phyloP scores from a whole-genome alignment of 2,888 invertebrate species.

The Diogma glabrata region DNA sequence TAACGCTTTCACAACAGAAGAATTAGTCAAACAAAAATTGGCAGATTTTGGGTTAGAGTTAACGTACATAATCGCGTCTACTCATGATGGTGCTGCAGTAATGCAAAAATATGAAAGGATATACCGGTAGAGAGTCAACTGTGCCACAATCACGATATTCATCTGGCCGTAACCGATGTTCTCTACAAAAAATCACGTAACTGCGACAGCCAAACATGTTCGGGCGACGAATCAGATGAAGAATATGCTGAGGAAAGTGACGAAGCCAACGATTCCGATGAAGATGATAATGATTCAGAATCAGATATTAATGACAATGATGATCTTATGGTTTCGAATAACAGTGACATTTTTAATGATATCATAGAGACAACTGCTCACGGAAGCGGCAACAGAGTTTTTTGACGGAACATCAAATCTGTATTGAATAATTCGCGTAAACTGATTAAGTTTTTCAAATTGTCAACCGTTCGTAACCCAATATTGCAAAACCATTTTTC shows the following conservation, averaged over 20 bases:
- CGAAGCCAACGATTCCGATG: not conserved
- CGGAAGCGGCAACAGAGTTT: not conserved
- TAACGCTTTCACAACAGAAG: not conserved
- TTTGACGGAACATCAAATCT: not conserved
- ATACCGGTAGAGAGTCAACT: too few species aligned
- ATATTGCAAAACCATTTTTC: too few species aligned
- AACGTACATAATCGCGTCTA: not conserved
- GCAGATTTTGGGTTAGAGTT: not conserved
- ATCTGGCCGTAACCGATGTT: too few species aligned
- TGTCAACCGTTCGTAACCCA: too few species aligned
- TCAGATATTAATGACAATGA: too few species aligned
- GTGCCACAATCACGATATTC: too few species aligned
- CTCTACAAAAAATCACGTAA: not conserved
- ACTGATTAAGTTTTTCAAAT: too few species aligned
- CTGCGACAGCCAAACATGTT: slow-evolving; percentile 1
- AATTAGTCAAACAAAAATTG: not conserved
- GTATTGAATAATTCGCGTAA: slow-evolving; percentile 1
- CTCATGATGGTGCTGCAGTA: too few species aligned
- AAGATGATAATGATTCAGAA: too few species aligned
- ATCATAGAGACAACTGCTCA: not conserved
- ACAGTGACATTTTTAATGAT: slow-evolving; percentile 1
- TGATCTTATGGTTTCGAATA: not conserved
- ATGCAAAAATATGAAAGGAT: too few species aligned
- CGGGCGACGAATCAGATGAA: slow-evolving; percentile 3
- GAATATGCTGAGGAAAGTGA: not conserved